These are phyloP conservation scores for Minunthozetes semirufus DNA, from an alignment of 2,888 invertebrate genomes.

Conservation along the genomic window DNA sequence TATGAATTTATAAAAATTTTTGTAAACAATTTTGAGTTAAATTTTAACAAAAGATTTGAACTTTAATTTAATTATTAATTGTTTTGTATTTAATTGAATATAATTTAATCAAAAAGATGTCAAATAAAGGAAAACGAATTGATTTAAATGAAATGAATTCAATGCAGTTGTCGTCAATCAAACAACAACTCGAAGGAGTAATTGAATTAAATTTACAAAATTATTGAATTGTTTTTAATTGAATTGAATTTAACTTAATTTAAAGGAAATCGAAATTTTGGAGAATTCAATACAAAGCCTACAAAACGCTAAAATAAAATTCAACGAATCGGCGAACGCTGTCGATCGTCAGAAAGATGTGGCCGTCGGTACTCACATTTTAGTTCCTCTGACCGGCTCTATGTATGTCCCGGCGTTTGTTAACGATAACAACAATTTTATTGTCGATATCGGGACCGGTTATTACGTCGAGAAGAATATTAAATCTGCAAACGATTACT, in stretches of 20 bases:
- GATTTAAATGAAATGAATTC: conserved; percentile 72
- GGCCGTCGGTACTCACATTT: conserved; percentile 70
- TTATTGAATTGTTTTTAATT: not conserved
- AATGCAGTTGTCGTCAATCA: conserved; percentile 72
- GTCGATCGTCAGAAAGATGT: conserved; percentile 61
- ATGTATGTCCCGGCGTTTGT: conserved; percentile 93
- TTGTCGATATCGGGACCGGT: conserved; percentile 94
- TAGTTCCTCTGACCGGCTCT: conserved; percentile 91
- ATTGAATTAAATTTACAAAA: not conserved
- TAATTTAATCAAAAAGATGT: not conserved
- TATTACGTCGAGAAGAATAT: conserved; percentile 89
- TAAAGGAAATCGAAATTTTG: conserved; percentile 68
- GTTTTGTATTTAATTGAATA: not conserved
- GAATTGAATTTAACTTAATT: not conserved
- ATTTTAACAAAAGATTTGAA: too few relatives aligned
- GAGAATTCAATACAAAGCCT: conserved; percentile 82
- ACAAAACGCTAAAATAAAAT: conserved; percentile 55
- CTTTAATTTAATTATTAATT: not conserved
- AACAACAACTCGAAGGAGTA: conserved; percentile 80
- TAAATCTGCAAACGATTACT: conserved; percentile 78
- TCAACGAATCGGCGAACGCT: conserved; percentile 41
- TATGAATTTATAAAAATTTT: too few relatives aligned
- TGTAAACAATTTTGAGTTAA: too few relatives aligned
- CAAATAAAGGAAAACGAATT: conserved; percentile 56
- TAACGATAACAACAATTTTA: conserved; percentile 72